Evolutionary conservation across 1,140 invertebrate species (phyloP).

Genomic region (Chelonus insularis): DNA sequence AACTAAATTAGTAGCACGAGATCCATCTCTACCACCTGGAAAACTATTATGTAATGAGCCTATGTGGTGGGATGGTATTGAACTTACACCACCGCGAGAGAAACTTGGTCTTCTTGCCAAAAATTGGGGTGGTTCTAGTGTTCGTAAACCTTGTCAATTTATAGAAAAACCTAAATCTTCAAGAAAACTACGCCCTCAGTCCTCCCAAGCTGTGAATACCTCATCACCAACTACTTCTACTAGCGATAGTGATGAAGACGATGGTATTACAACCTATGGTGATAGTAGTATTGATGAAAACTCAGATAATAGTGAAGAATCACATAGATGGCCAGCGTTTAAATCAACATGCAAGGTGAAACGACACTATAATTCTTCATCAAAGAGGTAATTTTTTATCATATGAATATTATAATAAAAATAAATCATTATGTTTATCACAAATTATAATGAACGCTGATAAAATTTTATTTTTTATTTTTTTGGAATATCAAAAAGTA

Average conservation of each 20-base stretch:
- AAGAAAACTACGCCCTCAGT: constrained; percentile 39
- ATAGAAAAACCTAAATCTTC: constrained; percentile 38
- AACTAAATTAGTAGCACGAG: constrained; percentile 66
- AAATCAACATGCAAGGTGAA: constrained; percentile 36
- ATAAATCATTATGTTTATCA: neutral
- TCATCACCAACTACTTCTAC: constrained; percentile 44
- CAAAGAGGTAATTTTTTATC: constrained; percentile 28
- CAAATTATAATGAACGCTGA: too few relatives aligned
- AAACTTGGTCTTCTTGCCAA: constrained; percentile 66
- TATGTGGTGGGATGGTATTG: constrained; percentile 74
- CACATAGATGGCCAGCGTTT: constrained; percentile 32
- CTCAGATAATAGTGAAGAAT: constrained; percentile 51
- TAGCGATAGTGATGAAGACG: constrained; percentile 48
- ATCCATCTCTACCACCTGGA: constrained; percentile 50
- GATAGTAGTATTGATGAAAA: constrained; percentile 51
- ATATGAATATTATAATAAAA: neutral
- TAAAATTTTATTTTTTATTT: too few relatives aligned
- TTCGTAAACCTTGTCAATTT: constrained; percentile 40
- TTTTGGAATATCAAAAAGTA: too few relatives aligned
- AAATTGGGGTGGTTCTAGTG: constrained; percentile 50
- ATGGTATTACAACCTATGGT: constrained; percentile 37
- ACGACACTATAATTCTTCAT: constrained; percentile 31
- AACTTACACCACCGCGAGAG: constrained; percentile 64
- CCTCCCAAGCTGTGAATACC: constrained; percentile 42
- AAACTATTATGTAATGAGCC: constrained; percentile 65